phyloP scores from a whole-genome alignment of 2,797 vertebrate genomes.

The Anguilla anguilla region DNA sequence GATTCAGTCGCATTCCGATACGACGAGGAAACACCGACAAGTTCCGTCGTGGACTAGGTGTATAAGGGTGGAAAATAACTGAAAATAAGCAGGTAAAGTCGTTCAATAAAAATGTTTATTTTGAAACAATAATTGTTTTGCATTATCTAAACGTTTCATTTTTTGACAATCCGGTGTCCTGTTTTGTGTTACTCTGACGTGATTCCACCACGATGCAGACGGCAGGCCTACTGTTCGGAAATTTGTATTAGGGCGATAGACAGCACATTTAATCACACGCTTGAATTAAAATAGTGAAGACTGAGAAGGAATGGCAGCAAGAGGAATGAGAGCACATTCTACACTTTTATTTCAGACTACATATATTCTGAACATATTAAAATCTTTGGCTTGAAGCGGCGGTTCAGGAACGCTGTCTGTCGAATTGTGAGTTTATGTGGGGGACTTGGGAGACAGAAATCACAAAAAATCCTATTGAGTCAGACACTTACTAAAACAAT shows the following conservation, averaged over 20 bases:
- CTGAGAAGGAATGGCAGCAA: conserved; percentile 12
- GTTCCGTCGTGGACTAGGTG: neutral
- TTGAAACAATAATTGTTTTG: conserved; percentile 17
- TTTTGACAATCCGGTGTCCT: neutral
- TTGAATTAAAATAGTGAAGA: conserved; percentile 9
- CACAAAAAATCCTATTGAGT: conserved; percentile 66
- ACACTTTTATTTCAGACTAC: conserved; percentile 96
- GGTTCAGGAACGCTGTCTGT: conserved; percentile 78
- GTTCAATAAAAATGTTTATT: conserved; percentile 29
- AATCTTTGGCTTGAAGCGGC: conserved; percentile 99
- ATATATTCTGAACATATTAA: conserved; percentile 93
- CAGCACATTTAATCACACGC: neutral
- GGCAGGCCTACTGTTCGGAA: neutral
- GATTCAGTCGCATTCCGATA: neutral
- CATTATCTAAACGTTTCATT: neutral
- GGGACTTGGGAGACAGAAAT: conserved; percentile 54
- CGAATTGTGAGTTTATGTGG: conserved; percentile 57
- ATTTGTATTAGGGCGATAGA: neutral
- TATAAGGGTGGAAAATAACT: conserved; percentile 46
- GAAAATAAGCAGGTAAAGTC: conserved; percentile 47
- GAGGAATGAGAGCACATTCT: conserved; percentile 71
- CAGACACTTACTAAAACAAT: conserved; percentile 67
- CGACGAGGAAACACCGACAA: neutral
- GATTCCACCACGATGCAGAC: conserved; percentile 9
- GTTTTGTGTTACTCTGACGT: conserved; percentile 11